Base-by-base conservation (phyloP, 2,888 invertebrate genomes). In the Lycocerus yunnanus region DNA sequence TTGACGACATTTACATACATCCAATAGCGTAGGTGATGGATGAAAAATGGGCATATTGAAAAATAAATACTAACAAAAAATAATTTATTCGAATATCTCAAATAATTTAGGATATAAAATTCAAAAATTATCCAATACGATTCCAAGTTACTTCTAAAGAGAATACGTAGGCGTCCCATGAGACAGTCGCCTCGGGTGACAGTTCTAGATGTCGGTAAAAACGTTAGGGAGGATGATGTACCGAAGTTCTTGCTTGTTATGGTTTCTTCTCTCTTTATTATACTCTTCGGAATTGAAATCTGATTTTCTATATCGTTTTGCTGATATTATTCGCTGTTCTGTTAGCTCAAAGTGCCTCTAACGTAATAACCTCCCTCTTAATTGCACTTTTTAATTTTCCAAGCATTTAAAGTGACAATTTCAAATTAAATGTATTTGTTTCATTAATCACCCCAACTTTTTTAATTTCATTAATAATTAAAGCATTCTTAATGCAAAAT, bases 211-310 rank as follows among this genome's bases (percentile, higher is more conserved):
- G 77, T 78, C 73, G 80, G 76, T 78, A 80, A 78, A 80, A 80
- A 80, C 79, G 77, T 58, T 71, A 66, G 76, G 78, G 79, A 72
- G 77, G 80, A 78, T 78, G 77, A 79, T 78, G 78, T 78, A 78
- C 79, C 60, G 77, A 81, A 82, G 79, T 80, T 80, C 79, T 79
- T 79, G 80, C 81, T 80, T 81, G 81, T 82, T 82, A 81, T 78
- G 77, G 78, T 75, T 78, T 79, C 79, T 81, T 81, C 79, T 81
- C 79, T 81, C 79, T 82, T 83, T 82, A 83, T 83, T 81, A 79
- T 80, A 81, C 82, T 82, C 82, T 79, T 83, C 79, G 80, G 81
- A 81, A 75, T 80, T 80, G 79, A 80, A 82, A 83, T 82, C 81
- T 79, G 82, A 83, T 83, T 83, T 83, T 81, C 61, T 61, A 18